Conservation (phyloP, 2,113 vertebrate genomes). For the Eulemur rufifrons region DNA sequence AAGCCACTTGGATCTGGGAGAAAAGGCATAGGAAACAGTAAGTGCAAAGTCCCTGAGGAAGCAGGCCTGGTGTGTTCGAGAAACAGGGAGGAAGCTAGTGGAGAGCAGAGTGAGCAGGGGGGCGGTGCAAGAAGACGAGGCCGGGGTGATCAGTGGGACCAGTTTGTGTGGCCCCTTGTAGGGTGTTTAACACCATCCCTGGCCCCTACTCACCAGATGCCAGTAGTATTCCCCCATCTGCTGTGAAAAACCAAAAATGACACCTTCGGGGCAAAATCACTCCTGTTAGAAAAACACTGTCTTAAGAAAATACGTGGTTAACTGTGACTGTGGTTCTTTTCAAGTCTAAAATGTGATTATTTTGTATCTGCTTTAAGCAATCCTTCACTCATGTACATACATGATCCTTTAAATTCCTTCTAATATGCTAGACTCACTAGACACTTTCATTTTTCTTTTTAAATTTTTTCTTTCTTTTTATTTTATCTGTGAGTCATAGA, state of each 20-base stretch:
- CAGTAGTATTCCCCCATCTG: neutral
- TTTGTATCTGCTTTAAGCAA: neutral
- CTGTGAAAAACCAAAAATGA: neutral
- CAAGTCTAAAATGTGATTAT: neutral
- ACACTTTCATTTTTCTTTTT: neutral
- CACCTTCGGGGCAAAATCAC: neutral
- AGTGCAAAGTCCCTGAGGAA: neutral
- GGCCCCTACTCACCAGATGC: neutral
- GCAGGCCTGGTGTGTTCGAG: neutral
- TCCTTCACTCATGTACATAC: neutral
- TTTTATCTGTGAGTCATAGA: neutral
- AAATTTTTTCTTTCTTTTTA: neutral
- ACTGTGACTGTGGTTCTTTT: neutral
- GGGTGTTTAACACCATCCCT: neutral
- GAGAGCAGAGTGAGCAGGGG: neutral
- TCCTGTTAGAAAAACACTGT: neutral
- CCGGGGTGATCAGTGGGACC: rapidly evolving
- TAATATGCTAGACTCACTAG: neutral
- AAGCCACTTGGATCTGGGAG: neutral
- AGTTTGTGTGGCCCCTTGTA: neutral
- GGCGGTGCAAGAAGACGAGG: too few relatives aligned
- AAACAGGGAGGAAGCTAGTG: neutral
- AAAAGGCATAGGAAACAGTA: neutral
- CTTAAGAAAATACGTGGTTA: neutral
- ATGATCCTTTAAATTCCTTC: neutral